Evolutionary conservation across 2,888 invertebrate species (phyloP), one percentile per base, ranked within the genome.

Genomic region (Linnaemya vulpina): DNA sequence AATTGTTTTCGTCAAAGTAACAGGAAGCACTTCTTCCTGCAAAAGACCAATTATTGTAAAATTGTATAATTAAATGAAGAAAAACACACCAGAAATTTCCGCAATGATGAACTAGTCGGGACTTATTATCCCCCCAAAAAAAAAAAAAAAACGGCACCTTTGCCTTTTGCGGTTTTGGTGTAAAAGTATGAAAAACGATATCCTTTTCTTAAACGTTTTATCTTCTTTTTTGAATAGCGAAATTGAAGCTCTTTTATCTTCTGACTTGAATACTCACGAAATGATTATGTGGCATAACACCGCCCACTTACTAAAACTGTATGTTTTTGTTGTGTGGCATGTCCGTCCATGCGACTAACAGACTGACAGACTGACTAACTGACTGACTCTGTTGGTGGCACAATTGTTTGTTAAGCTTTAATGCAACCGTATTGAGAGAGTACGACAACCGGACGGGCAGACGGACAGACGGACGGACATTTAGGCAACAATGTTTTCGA

Each of bases 211-310:
- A 60, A 71, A 20, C 40, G 38, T 62, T 35, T 58, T 25, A 25
- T n/a, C 13, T 46, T 46, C 60, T 40, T 30, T 62, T 17, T 67
- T 40, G 76, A 71, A 55, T 55, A 74, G 81, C 77, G 84, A 84
- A 84, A 81, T 84, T 80, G 51, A 77, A 70, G 58, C 51, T 40
- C 51, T 40, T 67, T 58, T 80, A 49, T 67, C 74, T 74, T 74
- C n/a, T 22, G 25, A 51, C 30, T 75, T 85, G 82, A 85, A 85
- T 85, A 85, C 85, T 78, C 85, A 85, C 85, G 85, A 85, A 85
- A 78, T 85, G 85, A 58, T 85, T 82, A 65, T 78, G 78, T n/a
- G n/a, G n/a, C 78, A 82, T 67, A 85, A 85, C 81, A 85, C 85
- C 85, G 82, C 85, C 85, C 60, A 85, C 85, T 53, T 65, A 73